Evolutionary conservation across 1,140 invertebrate species (phyloP).

Genomic region (Arion vulgaris): DNA sequence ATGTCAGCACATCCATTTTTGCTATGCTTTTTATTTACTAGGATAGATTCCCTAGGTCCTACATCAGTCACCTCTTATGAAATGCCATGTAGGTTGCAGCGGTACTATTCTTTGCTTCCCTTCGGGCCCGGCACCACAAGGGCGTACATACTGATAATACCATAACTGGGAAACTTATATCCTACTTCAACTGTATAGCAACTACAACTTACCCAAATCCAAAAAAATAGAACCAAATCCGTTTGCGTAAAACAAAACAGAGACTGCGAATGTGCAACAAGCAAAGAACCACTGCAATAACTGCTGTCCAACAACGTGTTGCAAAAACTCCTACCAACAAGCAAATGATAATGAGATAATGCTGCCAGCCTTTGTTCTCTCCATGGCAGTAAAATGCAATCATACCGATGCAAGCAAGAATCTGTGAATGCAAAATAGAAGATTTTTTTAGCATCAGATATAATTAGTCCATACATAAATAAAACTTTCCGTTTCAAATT

Average conservation of each 20-base stretch:
- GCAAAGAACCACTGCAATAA: slow-evolving; percentile 84
- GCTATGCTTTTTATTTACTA: too few species aligned
- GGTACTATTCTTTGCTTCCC: too few species aligned
- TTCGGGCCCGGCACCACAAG: too few species aligned
- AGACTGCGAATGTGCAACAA: slow-evolving; percentile 86
- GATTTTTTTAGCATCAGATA: neutral
- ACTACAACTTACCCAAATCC: slow-evolving; percentile 82
- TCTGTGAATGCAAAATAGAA: slow-evolving; percentile 62
- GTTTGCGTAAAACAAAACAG: slow-evolving; percentile 83
- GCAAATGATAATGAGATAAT: slow-evolving; percentile 82
- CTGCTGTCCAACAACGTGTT: slow-evolving; percentile 86
- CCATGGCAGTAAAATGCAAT: slow-evolving; percentile 68
- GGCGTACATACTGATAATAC: too few species aligned
- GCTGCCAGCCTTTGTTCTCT: slow-evolving; percentile 73
- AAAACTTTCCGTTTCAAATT: too few species aligned
- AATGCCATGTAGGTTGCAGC: too few species aligned
- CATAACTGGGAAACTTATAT: too few species aligned
- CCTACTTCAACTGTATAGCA: too few species aligned
- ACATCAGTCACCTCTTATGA: too few species aligned
- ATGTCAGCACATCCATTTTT: too few species aligned
- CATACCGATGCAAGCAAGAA: slow-evolving; percentile 80
- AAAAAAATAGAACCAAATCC: slow-evolving; percentile 80
- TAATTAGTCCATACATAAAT: too few species aligned
- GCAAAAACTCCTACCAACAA: slow-evolving; percentile 84
- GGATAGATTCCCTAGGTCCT: too few species aligned